Base-by-base conservation (phyloP, 2,797 vertebrate species). In the Cossypha niveicapilla region DNA sequence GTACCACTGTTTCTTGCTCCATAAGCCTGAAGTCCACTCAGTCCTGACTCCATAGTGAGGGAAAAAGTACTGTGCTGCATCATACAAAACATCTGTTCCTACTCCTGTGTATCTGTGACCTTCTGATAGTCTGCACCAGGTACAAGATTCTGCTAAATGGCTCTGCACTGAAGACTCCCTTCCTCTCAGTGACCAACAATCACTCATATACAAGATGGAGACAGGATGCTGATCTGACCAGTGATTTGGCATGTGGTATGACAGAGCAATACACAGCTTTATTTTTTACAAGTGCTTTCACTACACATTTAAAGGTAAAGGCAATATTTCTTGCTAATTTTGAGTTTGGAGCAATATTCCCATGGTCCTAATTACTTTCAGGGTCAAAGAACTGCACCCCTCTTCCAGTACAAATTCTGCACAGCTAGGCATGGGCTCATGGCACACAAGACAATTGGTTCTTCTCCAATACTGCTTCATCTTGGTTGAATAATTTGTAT, bases 181-280 rank as follows among this genome's bases (percentile, higher is more conserved):
- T 61, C 41, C 12, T 66, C n/a, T 68, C 42, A 50, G 35, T 14
- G 30, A n/a, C 27, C 13, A 18, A 12, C 9, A 15, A 28, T n/a
- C 13, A 23, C 21, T 18, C 8, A 12, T 0, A 3, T 39, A 42
- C 24, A 17, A 21, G 18, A 21, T 3, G 3, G 34, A 54, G 41
- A 13, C 11, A 47, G 10, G 22, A 73, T n/a, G 18, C 41, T 41
- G 27, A 19, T 42, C 34, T 1, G 5, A 47, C 11, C 34, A 41
- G 16, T 18, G 48, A n/a, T n/a, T 37, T 42, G 61, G 35, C 7
- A 7, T 8, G 13, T 23, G 16, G 17, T n/a, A 25, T 34, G 34
- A 47, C 9, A 27, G 17, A 45, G 14, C 9, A 35, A 50, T 13
- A 34, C 19, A n/a, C 12, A 48, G 11, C 1, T 39, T 79, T 32